Conservation (phyloP, 2,888 invertebrate genomes). For the Tubulanus polymorphus region DNA sequence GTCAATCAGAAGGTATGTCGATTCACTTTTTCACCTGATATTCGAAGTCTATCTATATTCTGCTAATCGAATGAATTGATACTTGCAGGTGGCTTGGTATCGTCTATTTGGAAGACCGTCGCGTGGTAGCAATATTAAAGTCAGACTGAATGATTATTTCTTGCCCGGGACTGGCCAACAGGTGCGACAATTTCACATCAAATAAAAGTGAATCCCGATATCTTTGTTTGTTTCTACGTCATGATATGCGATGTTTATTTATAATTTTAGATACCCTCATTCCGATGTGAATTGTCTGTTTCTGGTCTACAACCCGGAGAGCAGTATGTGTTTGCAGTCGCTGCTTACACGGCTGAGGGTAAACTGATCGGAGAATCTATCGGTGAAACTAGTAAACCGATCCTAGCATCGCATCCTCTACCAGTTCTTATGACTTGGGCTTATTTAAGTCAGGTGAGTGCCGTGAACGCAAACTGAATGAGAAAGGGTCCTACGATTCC, state of each 20-base stretch:
- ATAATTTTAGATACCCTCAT: slow-evolving; percentile 50
- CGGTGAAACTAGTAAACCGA: slow-evolving; percentile 47
- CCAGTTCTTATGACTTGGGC: slow-evolving; percentile 50
- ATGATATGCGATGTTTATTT: too few species aligned
- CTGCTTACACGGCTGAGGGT: slow-evolving; percentile 50
- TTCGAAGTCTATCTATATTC: background rate
- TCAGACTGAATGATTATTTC: slow-evolving; percentile 46
- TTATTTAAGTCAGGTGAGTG: slow-evolving; percentile 45
- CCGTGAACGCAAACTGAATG: too few species aligned
- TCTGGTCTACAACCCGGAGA: slow-evolving; percentile 42
- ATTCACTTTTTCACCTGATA: background rate
- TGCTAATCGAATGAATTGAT: background rate
- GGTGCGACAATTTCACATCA: slow-evolving; percentile 24
- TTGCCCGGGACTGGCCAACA: slow-evolving; percentile 48
- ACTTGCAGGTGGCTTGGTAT: slow-evolving; percentile 48
- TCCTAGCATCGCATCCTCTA: slow-evolving; percentile 48
- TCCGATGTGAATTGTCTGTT: slow-evolving; percentile 39
- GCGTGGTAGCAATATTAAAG: slow-evolving; percentile 46
- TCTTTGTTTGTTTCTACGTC: too few species aligned
- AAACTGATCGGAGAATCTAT: slow-evolving; percentile 48
- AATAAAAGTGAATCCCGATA: too few species aligned
- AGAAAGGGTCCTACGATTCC: too few species aligned
- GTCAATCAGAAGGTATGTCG: slow-evolving; percentile 35
- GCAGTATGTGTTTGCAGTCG: slow-evolving; percentile 50
- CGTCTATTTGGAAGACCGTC: slow-evolving; percentile 45